Evolutionary conservation across 1,140 invertebrate species (phyloP).

Genomic region (Melipona quadrifasciata): DNA sequence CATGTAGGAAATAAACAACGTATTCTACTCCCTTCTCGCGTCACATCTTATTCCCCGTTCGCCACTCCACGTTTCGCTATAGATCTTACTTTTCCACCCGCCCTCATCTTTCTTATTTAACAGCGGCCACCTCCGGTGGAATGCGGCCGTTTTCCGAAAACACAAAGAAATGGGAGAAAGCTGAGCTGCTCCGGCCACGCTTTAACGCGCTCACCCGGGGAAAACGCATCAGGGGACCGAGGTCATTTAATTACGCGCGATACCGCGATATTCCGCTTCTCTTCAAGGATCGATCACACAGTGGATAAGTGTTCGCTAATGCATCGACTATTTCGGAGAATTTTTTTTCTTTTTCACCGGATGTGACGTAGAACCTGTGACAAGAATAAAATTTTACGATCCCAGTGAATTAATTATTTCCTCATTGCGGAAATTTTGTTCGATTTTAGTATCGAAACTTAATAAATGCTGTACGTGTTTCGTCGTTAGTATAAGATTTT

Average conservation of each 20-base stretch:
- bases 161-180: background rate
- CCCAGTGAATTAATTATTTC: background rate
- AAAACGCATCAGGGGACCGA: background rate
- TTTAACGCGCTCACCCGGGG: background rate
- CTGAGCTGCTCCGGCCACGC: too few relatives aligned
- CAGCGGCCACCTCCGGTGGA: background rate
- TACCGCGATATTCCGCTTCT: background rate
- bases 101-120: constrained; percentile 36
- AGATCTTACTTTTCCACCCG: constrained; percentile 11
- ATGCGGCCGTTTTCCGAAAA: background rate
- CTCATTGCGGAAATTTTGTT: background rate
- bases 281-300: background rate
- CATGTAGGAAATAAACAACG: constrained; percentile 18
- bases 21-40: background rate
- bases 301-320: background rate
- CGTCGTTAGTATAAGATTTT: background rate
- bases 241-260: constrained; percentile 5
- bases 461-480: background rate
- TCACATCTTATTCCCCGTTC: constrained; percentile 1
- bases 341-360: too few relatives aligned
- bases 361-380: background rate
- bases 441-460: background rate
- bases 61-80: background rate
- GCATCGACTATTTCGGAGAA: background rate
- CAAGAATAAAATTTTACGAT: background rate